These are phyloP conservation scores for Oncorhynchus kisutch DNA, from an alignment of 2,113 vertebrate genomes.

Conservation along the genomic window DNA sequence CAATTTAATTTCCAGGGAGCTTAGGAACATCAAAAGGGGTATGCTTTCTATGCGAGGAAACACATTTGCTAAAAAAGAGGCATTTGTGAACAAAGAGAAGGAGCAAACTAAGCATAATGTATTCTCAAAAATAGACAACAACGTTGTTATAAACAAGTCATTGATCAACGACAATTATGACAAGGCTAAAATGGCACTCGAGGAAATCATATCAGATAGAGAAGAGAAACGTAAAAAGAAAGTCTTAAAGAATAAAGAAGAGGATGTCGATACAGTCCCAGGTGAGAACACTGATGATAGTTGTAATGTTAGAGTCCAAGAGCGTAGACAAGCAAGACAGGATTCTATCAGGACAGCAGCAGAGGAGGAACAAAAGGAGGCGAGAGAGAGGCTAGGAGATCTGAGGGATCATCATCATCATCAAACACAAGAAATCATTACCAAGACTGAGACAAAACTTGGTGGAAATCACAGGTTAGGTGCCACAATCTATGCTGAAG, in stretches of 20 bases:
- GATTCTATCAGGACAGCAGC: not conserved
- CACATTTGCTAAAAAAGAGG: conserved; percentile 61
- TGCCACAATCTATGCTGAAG: conserved; percentile 13
- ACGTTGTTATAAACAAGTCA: conserved; percentile 54
- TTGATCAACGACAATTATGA: conserved; percentile 65
- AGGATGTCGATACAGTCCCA: conserved; percentile 9
- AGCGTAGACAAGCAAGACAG: conserved; percentile 23
- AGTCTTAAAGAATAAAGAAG: conserved; percentile 19
- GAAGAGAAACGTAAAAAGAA: conserved; percentile 58
- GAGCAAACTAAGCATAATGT: conserved; percentile 35
- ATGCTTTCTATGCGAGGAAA: conserved; percentile 68
- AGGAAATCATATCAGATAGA: conserved; percentile 71
- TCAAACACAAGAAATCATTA: conserved; percentile 55
- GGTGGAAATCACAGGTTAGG: conserved; percentile 38
- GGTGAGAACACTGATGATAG: conserved; percentile 30
- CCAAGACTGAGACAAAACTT: conserved; percentile 49
- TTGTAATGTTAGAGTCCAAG: conserved; percentile 21
- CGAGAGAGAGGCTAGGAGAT: conserved; percentile 53
- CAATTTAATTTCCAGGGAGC: conserved; percentile 60
- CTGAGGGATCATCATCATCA: conserved; percentile 45
- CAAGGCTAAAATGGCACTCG: conserved; percentile 68
- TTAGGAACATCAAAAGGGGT: conserved; percentile 61
- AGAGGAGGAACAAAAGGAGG: conserved; percentile 33
- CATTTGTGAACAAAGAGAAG: conserved; percentile 59
- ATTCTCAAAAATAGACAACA: conserved; percentile 41